Evolutionary conservation across 2,888 invertebrate species (phyloP).

Genomic region (Notodonta dromedarius): DNA sequence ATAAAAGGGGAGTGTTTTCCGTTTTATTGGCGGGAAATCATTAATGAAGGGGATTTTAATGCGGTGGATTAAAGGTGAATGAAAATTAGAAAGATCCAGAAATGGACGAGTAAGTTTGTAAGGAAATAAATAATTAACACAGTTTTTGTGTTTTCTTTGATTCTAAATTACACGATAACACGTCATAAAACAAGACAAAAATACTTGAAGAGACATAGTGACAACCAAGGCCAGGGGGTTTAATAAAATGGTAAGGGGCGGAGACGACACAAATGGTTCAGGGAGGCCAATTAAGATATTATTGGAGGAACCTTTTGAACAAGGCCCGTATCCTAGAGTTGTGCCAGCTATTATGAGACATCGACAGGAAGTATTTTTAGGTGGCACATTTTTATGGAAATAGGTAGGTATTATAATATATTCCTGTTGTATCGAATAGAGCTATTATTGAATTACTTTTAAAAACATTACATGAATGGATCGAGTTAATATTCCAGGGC

Average conservation of each 20-base stretch:
- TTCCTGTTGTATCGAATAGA: neutral
- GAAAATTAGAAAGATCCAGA: too few species aligned
- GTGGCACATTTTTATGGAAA: neutral
- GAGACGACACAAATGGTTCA: constrained; percentile 17
- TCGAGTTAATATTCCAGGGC: too few species aligned
- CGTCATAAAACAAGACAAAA: constrained; percentile 2
- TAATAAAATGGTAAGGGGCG: constrained; percentile 4
- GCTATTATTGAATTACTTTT: neutral
- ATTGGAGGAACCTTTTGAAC: constrained; percentile 20
- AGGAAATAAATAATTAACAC: too few species aligned
- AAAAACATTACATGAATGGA: too few species aligned
- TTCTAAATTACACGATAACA: constrained; percentile 2
- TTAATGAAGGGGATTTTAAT: constrained; percentile 1
- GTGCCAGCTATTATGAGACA: constrained; percentile 14
- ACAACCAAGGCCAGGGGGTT: neutral
- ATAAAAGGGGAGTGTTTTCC: constrained; percentile 5
- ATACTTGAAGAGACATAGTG: neutral
- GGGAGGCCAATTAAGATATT: constrained; percentile 31
- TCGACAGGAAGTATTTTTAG: constrained; percentile 1
- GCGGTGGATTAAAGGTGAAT: neutral
- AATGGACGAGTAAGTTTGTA: too few species aligned
- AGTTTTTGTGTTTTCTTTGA: neutral
- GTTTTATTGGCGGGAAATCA: constrained; percentile 1
- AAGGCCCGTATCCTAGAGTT: constrained; percentile 10
- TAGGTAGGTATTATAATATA: neutral